Evolutionary conservation across 30 jellyfish, hydroid and myxozoan genomes (phyloP).

Genomic region (Aurelia coerulea): DNA sequence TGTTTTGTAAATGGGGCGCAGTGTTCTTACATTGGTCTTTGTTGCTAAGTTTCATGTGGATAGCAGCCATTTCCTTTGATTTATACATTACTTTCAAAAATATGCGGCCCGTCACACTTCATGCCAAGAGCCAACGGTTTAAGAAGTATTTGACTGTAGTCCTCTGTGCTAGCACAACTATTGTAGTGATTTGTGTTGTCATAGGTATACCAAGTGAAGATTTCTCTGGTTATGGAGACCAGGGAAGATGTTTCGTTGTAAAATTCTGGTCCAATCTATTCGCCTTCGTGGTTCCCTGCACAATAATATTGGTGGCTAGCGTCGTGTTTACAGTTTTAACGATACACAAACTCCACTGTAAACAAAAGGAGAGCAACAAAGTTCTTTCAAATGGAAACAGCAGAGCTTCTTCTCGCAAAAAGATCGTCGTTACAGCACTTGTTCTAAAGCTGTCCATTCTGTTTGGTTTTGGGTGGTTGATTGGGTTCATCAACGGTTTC

Average conservation of each 20-base stretch:
- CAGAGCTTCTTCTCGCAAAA: slow-evolving; percentile 17
- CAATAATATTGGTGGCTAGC: background rate
- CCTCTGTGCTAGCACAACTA: background rate
- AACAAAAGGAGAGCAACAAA: background rate
- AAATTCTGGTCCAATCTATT: slow-evolving; percentile 23
- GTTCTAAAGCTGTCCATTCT: slow-evolving; percentile 17
- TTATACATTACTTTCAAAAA: background rate
- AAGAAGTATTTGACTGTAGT: background rate
- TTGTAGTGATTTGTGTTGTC: background rate
- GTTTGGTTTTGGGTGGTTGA: slow-evolving; percentile 30
- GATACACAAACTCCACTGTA: background rate
- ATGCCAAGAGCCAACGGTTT: background rate
- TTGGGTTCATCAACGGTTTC: slow-evolving; percentile 21
- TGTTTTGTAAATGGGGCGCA: background rate
- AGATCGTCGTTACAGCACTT: background rate
- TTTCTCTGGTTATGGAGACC: background rate
- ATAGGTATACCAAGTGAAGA: background rate
- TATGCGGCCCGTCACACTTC: background rate
- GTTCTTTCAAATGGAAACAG: background rate
- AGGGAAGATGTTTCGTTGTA: background rate
- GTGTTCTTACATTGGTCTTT: background rate
- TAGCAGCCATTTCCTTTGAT: slow-evolving; percentile 5
- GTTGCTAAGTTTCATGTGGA: slow-evolving; percentile 1
- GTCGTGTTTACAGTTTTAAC: background rate
- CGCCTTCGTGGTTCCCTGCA: slow-evolving; percentile 20